Evolutionary conservation across 2,888 invertebrate species (phyloP).

Genomic region (Notodromas monacha): DNA sequence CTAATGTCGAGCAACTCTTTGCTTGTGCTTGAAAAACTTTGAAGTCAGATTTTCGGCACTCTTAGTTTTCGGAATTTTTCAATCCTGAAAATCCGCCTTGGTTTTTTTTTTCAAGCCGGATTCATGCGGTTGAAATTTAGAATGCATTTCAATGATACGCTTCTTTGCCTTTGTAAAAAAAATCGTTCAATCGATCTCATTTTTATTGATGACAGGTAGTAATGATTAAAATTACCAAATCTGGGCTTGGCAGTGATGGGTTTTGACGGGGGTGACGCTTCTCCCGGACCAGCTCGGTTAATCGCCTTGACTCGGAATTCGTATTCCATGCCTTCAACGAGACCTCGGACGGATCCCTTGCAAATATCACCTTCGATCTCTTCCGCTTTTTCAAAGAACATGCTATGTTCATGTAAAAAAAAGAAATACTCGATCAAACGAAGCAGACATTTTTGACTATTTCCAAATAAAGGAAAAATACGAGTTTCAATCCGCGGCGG

Average conservation of each 20-base stretch:
- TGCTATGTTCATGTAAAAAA: too few relatives aligned
- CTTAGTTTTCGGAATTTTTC: too few relatives aligned
- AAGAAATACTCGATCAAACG: too few relatives aligned
- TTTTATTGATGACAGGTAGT: neutral
- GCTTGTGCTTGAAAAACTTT: too few relatives aligned
- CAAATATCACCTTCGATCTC: neutral
- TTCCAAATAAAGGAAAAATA: too few relatives aligned
- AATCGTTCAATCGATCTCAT: neutral
- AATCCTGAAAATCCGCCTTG: too few relatives aligned
- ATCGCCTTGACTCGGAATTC: conserved; percentile 65
- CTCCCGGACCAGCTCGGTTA: conserved; percentile 63
- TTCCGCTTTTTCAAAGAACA: conserved; percentile 1
- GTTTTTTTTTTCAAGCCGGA: too few relatives aligned
- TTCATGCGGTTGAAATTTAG: neutral
- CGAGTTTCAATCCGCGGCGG: too few relatives aligned
- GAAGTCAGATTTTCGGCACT: too few relatives aligned
- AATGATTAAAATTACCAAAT: conserved; percentile 13
- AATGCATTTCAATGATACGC: conserved; percentile 2
- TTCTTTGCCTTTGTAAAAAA: too few relatives aligned
- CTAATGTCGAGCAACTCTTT: too few relatives aligned
- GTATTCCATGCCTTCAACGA: conserved; percentile 65
- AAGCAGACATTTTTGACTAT: too few relatives aligned
- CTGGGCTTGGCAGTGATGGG: conserved; percentile 37
- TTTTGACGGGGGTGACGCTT: conserved; percentile 53
- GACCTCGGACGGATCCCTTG: conserved; percentile 37